Percentiles rank a stretch among this genome's conserved stretches.
These are phyloP conservation scores for Gasteruption jaculator DNA, from an alignment of 2,888 invertebrate genomes.

Conservation along the genomic window DNA sequence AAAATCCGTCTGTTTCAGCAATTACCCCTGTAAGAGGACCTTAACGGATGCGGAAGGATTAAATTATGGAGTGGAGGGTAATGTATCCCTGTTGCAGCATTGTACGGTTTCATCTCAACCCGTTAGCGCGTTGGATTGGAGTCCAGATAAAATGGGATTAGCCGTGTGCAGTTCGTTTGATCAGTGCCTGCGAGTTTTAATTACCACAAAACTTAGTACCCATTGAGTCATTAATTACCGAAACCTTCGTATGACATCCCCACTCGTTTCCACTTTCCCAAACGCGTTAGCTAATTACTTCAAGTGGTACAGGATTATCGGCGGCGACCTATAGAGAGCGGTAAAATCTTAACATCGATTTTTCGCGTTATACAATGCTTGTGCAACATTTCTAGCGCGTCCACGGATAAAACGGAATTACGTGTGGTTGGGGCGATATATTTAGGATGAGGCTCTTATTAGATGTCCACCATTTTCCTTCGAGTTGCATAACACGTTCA, in stretches of 20 bases:
- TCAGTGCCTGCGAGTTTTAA: slow-evolving; percentile 79
- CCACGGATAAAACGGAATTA: slow-evolving; percentile 36
- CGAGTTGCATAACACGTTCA: slow-evolving; percentile 23
- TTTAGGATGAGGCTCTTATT: slow-evolving; percentile 43
- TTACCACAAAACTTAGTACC: slow-evolving; percentile 83
- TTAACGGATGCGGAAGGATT: slow-evolving; percentile 69
- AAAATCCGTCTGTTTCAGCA: slow-evolving; percentile 50
- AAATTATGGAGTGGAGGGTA: slow-evolving; percentile 73
- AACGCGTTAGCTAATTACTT: too few species aligned
- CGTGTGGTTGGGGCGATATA: slow-evolving; percentile 43
- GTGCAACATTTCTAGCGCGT: slow-evolving; percentile 7
- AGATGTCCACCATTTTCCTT: slow-evolving; percentile 27
- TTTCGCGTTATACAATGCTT: slow-evolving; percentile 11
- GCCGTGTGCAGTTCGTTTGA: slow-evolving; percentile 89
- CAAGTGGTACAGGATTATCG: too few species aligned
- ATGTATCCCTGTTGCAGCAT: slow-evolving; percentile 72
- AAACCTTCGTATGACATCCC: neutral
- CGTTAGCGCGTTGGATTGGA: slow-evolving; percentile 88
- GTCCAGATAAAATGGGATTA: slow-evolving; percentile 81
- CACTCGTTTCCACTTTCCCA: neutral
- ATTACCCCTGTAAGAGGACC: slow-evolving; percentile 75
- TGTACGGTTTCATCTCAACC: slow-evolving; percentile 82
- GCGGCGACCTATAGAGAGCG: too few species aligned
- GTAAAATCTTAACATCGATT: too few species aligned
- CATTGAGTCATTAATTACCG: too few species aligned